Evolutionary conservation across 2,113 vertebrate species (phyloP), one percentile per base, ranked within the genome.

Genomic region (Natator depressus): DNA sequence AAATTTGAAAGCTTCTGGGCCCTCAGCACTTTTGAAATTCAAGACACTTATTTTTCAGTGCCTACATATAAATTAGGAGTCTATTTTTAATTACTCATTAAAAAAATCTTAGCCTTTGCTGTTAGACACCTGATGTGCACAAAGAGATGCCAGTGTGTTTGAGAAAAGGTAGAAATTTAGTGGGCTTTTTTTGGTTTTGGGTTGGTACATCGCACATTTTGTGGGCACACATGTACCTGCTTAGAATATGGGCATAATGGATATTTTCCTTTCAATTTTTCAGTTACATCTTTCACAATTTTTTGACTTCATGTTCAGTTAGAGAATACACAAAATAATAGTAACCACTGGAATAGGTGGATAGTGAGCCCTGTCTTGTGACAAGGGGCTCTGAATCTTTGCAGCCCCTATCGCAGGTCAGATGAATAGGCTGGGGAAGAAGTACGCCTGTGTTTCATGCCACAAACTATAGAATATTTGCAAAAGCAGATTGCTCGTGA

Each of bases 401-500:
- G 4, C 35, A 46, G 7, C 8, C 10, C 20, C 62, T 84, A 35
- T 35, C 69, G 51, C 50, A 0, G 11, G 42, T 11, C 24, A 57
- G 46, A n/a, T 88, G 35, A 82, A 51, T 12, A 91, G 53, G 10
- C 7, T 46, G 25, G 24, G 80, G 55, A 2, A 65, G 2, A 3
- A 10, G 10, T 49, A 0, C 0, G 29, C 1, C 38, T 35, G 1
- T n/a, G 7, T 81, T 72, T 84, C 50, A 85, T 25, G 5, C 20
- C 59, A 84, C 79, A 22, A 90, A 82, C 29, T 4, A 47, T 10
- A 22, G 6, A n/a, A 6, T 1, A 4, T 50, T 10, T 88, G 3
- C 24, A 85, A 62, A 92, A 85, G n/a, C 35, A 88, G 82, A 4
- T 27, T 85, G 16, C 29, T 91, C 49, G 4, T 57, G 78, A 6